Percentiles rank a stretch among this genome's conserved stretches.
These are phyloP conservation scores for Chorisops tibialis DNA, from an alignment of 2,888 invertebrate species.

Conservation along the genomic window DNA sequence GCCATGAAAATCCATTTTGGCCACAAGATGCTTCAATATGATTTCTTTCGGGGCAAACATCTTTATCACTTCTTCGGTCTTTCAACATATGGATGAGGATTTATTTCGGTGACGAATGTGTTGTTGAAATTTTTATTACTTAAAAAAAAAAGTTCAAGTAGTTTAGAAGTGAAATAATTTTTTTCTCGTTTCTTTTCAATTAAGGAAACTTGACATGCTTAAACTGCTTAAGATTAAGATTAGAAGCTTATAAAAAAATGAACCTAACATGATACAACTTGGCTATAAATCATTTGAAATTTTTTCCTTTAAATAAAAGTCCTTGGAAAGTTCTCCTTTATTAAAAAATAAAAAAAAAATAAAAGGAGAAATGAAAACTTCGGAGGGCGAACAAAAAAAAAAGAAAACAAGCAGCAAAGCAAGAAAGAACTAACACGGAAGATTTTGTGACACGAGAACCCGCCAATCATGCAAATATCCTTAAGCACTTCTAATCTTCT, in stretches of 20 bases:
- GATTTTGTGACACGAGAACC: conserved; percentile 31
- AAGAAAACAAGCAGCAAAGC: neutral
- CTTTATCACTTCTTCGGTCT: too few relatives aligned
- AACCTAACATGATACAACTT: neutral
- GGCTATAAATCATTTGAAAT: conserved; percentile 17
- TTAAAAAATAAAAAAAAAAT: conserved; percentile 8
- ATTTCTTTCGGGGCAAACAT: conserved; percentile 15
- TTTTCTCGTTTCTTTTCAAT: conserved; percentile 14
- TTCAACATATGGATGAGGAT: conserved; percentile 21
- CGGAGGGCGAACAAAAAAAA: conserved; percentile 6
- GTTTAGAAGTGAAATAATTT: neutral
- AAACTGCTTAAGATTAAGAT: conserved; percentile 4
- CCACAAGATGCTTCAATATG: conserved; percentile 31
- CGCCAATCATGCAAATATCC: conserved; percentile 32
- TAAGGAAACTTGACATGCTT: conserved; percentile 6
- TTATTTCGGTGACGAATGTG: neutral
- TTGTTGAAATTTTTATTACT: neutral
- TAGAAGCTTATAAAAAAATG: conserved; percentile 8
- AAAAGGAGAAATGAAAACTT: neutral
- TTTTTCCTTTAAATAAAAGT: conserved; percentile 5
- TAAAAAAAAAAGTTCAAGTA: neutral
- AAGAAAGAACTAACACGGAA: conserved; percentile 28
- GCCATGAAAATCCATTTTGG: conserved; percentile 31
- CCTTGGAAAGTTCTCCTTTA: neutral
- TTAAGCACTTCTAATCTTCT: conserved; percentile 13